Percentiles rank a stretch among this genome's conserved stretches.
These are phyloP conservation scores for Dascillus cervinus DNA, from an alignment of 2,888 invertebrate species.

Conservation along the genomic window DNA sequence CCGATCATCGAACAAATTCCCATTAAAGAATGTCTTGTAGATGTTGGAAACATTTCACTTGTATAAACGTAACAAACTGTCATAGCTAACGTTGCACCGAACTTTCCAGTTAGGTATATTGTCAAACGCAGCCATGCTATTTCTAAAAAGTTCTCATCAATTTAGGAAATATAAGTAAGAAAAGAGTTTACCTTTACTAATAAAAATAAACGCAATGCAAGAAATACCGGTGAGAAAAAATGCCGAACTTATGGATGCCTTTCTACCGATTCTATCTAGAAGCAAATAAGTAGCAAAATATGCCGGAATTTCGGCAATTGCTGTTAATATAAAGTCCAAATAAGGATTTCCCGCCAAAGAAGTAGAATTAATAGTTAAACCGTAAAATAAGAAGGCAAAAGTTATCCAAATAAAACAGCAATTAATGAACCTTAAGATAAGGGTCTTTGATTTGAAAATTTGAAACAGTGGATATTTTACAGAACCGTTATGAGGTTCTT, in stretches of 20 bases:
- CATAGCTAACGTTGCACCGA: conserved; percentile 57
- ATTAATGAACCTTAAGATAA: conserved; percentile 50
- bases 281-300: conserved; percentile 56
- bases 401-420: conserved; percentile 78
- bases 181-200: conserved; percentile 50
- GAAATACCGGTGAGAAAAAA: conserved; percentile 56
- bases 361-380: conserved; percentile 70
- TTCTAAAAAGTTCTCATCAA: no score
- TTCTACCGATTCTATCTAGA: conserved; percentile 57
- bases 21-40: conserved; percentile 53
- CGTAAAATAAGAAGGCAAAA: conserved; percentile 72
- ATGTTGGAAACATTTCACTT: conserved; percentile 62
- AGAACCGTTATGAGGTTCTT: conserved; percentile 8
- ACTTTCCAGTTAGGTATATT: conserved; percentile 56
- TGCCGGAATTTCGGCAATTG: conserved; percentile 65
- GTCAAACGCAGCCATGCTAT: conserved; percentile 45
- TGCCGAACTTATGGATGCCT: conserved; percentile 53
- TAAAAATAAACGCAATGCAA: conserved; percentile 52
- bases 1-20: conserved; percentile 59
- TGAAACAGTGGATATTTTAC: conserved; percentile 25
- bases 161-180: no score
- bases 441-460: conserved; percentile 47
- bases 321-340: conserved; percentile 64
- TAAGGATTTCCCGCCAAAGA: conserved; percentile 68
- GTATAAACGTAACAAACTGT: conserved; percentile 59